phyloP scores from a whole-genome alignment of 2,888 invertebrate species.

The Rhabditophanes sp. region DNA sequence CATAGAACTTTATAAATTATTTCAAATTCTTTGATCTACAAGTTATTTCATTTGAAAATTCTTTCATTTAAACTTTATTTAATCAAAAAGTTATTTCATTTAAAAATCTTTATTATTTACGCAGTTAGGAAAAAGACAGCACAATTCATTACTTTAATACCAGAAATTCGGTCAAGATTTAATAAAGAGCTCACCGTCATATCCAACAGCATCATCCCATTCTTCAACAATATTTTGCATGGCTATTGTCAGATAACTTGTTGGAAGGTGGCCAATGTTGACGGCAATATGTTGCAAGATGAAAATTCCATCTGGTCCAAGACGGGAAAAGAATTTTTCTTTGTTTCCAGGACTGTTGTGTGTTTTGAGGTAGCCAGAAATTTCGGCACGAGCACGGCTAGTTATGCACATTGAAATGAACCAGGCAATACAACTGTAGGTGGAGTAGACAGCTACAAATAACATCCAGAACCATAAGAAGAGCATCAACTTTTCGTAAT shows the following conservation, averaged over 20 bases:
- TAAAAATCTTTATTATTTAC: too few species aligned
- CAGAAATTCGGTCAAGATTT: too few species aligned
- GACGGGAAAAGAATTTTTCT: conserved; percentile 20
- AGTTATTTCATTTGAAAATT: too few species aligned
- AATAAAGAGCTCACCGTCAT: too few species aligned
- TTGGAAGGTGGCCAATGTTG: conserved; percentile 39
- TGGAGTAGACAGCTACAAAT: conserved; percentile 30
- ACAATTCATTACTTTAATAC: too few species aligned
- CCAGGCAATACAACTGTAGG: conserved; percentile 30
- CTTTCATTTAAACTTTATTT: too few species aligned
- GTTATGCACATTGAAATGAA: conserved; percentile 9
- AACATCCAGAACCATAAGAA: conserved; percentile 43
- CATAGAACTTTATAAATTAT: too few species aligned
- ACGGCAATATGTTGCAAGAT: conserved; percentile 36
- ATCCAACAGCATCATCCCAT: conserved; percentile 15
- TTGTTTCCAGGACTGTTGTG: conserved; percentile 12
- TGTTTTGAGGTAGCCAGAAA: conserved; percentile 8
- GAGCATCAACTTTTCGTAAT: conserved; percentile 42
- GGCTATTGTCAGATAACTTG: conserved; percentile 32
- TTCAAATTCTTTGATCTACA: too few species aligned
- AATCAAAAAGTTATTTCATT: too few species aligned
- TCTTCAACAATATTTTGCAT: conserved; percentile 27
- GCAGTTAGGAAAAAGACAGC: too few species aligned
- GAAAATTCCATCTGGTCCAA: conserved; percentile 36
- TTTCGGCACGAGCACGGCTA: not conserved